Base-by-base conservation (phyloP, 2,113 vertebrate genomes). In the Bufo bufo region DNA sequence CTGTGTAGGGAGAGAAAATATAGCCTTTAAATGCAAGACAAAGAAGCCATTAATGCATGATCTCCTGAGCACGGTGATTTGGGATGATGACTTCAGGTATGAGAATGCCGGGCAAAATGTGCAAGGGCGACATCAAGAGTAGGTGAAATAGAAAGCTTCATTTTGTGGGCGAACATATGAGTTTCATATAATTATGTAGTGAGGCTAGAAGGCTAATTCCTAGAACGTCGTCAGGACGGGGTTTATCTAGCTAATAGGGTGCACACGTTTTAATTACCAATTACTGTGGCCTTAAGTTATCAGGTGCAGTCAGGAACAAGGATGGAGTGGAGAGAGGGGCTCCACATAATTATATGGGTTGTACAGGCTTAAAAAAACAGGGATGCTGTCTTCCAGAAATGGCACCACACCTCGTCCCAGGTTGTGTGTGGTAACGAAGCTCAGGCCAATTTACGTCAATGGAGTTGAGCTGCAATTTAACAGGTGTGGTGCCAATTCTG, bases 11-110 rank as follows among this genome's bases (percentile, higher is more conserved):
- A 82, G 45, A 82, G n/a, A 65, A 66, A 82, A 49, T 75, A 59
- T 66, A 66, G 61, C 10, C 45, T 50, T 50, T 50, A 82, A 65
- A 63, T 82, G 63, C 47, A 65, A 66, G 66, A 82, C 81, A 82
- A 80, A 80, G 77, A 58, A 56, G 20, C 54, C 77, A 59, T 80
- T 80, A 80, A 82, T 66, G 59, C 47, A n/a, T 50, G 61, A 82
- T 82, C 61, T 65, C 43, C 45, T 13, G 63, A 66, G 23, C 61
- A 16, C 59, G 7, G 81, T 5, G 4, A 58, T 52, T 3, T 58
- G 23, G 61, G 33, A 20, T 11, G 45, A 17, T 49, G 81, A 49
- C 11, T 43, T 63, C 81, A 82, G 45, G 61, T 66, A 50, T 14
- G 16, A 75, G 47, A 17, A 20, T 17, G 71, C 19, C 20, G 11